Evolutionary conservation across 92 coral and sea anemone species (phyloP).

Genomic region (Isaurus tuberculatus): DNA sequence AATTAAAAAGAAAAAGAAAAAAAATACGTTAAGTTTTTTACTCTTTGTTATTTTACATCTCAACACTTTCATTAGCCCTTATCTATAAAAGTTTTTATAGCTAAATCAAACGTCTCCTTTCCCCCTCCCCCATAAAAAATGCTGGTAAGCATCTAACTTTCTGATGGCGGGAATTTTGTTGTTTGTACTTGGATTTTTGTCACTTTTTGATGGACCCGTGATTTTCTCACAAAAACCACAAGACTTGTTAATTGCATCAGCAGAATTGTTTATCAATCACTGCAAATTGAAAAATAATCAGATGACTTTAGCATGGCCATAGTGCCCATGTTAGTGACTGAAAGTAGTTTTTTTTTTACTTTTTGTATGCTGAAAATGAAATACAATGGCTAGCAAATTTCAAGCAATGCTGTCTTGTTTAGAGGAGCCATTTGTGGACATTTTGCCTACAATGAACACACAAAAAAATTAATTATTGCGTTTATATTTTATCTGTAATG

Average conservation of each 20-base stretch:
- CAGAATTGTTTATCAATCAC: neutral
- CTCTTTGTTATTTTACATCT: neutral
- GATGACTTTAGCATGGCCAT: neutral
- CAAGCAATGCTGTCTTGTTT: neutral
- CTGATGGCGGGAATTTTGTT: constrained; percentile 33
- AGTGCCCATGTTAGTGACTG: too few species aligned
- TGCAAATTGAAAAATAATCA: neutral
- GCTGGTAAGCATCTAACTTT: constrained; percentile 3
- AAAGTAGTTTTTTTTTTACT: too few species aligned
- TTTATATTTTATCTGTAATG: too few species aligned
- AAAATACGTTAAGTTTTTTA: too few species aligned
- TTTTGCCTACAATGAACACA: too few species aligned
- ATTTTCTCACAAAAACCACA: constrained; percentile 20
- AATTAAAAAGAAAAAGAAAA: neutral
- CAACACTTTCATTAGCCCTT: neutral
- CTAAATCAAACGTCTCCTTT: neutral
- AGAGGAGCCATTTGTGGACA: neutral
- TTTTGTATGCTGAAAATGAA: neutral
- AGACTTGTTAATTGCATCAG: neutral
- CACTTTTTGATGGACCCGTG: constrained; percentile 21
- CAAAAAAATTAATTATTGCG: too few species aligned
- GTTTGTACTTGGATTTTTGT: constrained; percentile 25
- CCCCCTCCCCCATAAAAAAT: neutral
- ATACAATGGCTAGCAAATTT: too few species aligned
- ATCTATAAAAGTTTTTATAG: neutral